phyloP scores from a whole-genome alignment of 2,797 vertebrate genomes.

The Choloepus didactylus region DNA sequence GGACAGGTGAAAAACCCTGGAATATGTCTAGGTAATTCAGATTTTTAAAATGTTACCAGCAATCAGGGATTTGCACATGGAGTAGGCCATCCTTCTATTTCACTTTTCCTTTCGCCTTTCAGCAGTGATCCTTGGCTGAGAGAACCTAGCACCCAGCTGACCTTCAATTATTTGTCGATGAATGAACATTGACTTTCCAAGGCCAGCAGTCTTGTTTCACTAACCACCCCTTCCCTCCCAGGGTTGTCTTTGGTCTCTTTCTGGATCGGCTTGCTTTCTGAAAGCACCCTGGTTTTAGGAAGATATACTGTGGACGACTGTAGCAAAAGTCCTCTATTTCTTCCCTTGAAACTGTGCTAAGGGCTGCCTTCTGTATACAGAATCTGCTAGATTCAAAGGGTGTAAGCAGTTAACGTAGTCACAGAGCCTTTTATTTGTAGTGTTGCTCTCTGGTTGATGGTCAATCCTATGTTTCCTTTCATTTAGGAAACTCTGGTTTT shows the following conservation, averaged over 20 bases:
- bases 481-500: background rate
- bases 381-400: background rate
- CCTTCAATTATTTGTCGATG: background rate
- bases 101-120: background rate
- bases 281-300: background rate
- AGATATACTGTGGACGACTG: background rate
- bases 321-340: background rate
- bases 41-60: background rate
- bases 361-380: background rate
- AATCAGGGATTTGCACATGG: background rate
- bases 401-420: background rate
- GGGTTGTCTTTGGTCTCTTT: background rate
- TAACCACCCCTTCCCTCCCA: rapidly evolving
- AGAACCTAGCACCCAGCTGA: background rate
- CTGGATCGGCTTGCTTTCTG: background rate
- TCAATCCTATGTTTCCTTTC: background rate
- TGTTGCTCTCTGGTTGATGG: background rate
- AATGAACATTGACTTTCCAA: background rate
- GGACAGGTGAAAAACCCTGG: background rate
- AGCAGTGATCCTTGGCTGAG: background rate
- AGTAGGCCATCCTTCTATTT: background rate
- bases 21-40: background rate
- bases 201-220: background rate
- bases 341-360: background rate
- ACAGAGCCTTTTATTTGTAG: background rate